Conservation (phyloP, 2,113 vertebrate species). For the Pagrus major region DNA sequence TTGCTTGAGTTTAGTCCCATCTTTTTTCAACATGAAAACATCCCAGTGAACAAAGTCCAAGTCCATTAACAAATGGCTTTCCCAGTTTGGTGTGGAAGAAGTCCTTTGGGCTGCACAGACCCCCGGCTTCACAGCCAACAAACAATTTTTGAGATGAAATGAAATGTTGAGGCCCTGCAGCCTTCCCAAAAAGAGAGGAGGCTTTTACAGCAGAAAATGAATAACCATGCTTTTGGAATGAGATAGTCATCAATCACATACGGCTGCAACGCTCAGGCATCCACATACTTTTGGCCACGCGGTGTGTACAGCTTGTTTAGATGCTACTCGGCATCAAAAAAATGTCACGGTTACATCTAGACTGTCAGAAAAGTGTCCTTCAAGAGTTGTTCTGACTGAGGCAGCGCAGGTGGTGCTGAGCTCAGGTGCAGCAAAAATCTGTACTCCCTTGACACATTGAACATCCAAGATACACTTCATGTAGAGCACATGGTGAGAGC, state of each 20-base stretch:
- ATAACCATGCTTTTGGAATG: background rate
- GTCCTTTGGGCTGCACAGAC: background rate
- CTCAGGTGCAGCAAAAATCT: too few species aligned
- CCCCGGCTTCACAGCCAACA: background rate
- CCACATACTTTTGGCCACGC: background rate
- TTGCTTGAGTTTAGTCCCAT: background rate
- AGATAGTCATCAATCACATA: background rate
- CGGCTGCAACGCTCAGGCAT: background rate
- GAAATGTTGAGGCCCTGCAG: background rate
- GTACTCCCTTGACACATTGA: too few species aligned
- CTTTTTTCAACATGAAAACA: background rate
- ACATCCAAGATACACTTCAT: too few species aligned
- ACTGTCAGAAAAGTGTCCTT: too few species aligned
- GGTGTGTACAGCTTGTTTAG: background rate
- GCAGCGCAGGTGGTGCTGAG: too few species aligned
- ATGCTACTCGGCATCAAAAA: background rate
- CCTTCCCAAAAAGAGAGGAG: background rate
- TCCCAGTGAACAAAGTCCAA: background rate
- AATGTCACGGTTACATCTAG: background rate
- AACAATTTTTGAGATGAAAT: background rate
- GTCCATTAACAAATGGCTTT: background rate
- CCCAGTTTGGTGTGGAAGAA: background rate
- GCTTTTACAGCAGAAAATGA: background rate
- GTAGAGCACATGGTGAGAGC: too few species aligned
- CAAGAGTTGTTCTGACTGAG: too few species aligned